phyloP scores from a whole-genome alignment of 30 jellyfish, hydroid and myxozoan genomes.

The Aurelia aurita region DNA sequence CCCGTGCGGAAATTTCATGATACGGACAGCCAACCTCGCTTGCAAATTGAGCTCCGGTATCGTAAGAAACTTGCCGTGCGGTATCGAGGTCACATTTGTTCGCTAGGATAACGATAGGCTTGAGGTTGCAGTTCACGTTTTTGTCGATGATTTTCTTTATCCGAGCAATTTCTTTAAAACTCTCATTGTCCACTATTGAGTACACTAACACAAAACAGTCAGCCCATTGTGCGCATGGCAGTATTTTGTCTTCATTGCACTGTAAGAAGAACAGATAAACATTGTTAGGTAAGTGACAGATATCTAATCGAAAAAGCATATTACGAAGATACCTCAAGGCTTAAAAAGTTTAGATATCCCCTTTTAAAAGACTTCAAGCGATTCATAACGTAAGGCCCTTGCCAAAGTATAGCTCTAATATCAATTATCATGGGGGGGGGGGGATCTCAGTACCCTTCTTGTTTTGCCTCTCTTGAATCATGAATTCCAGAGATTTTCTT shows the following conservation, averaged over 20 bases:
- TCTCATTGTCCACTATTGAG: slow-evolving; percentile 61
- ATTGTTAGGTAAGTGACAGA: too few relatives aligned
- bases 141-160: slow-evolving; percentile 41
- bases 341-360: too few relatives aligned
- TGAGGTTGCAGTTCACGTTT: slow-evolving; percentile 17
- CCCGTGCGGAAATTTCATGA: slow-evolving; percentile 73
- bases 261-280: not conserved
- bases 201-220: slow-evolving; percentile 73
- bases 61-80: slow-evolving; percentile 39
- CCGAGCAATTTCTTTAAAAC: slow-evolving; percentile 53
- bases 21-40: slow-evolving; percentile 79
- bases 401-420: too few relatives aligned
- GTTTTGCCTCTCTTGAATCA: too few relatives aligned
- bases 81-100: slow-evolving; percentile 50
- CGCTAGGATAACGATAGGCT: slow-evolving; percentile 61
- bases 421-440: too few relatives aligned
- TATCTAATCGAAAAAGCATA: too few relatives aligned
- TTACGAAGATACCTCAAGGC: too few relatives aligned
- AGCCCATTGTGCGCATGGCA: slow-evolving; percentile 64
- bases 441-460: too few relatives aligned
- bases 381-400: too few relatives aligned
- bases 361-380: too few relatives aligned
- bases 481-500: too few relatives aligned
- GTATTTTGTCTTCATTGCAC: slow-evolving; percentile 50
- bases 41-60: slow-evolving; percentile 56